These are phyloP conservation scores for Craterocephalus amniculus DNA, from an alignment of 2,797 vertebrate genomes.

Conservation along the genomic window DNA sequence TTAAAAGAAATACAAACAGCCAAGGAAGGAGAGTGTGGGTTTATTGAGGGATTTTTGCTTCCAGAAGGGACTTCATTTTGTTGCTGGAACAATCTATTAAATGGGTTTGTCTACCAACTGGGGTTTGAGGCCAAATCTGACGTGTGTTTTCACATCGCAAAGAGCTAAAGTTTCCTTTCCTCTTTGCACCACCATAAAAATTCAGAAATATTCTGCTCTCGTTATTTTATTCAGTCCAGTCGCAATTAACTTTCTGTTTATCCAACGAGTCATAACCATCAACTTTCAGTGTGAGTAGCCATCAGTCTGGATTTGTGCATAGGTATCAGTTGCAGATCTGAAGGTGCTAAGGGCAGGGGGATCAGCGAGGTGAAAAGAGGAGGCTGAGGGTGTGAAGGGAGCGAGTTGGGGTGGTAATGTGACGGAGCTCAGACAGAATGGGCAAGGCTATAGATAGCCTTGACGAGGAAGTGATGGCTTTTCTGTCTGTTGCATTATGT, in stretches of 20 bases:
- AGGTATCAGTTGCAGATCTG: no score
- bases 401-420: no score
- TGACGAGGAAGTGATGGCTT: no score
- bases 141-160: not conserved
- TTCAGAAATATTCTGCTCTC: not conserved
- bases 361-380: no score
- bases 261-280: not conserved
- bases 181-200: not conserved
- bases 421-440: no score
- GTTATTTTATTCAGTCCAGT: not conserved
- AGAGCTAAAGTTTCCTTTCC: not conserved
- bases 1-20: constrained; percentile 32
- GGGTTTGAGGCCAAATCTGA: not conserved
- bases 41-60: constrained; percentile 12
- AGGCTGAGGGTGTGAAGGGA: no score
- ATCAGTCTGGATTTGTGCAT: no score
- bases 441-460: no score
- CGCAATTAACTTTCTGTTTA: constrained; percentile 14
- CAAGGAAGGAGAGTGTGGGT: not conserved
- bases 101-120: constrained; percentile 10
- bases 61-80: constrained; percentile 16
- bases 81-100: constrained; percentile 13
- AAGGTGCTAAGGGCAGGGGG: no score
- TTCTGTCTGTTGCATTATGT: no score
- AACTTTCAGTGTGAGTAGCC: not conserved